These are phyloP conservation scores for Pavo muticus DNA, from an alignment of 2,113 vertebrate species.

Conservation along the genomic window DNA sequence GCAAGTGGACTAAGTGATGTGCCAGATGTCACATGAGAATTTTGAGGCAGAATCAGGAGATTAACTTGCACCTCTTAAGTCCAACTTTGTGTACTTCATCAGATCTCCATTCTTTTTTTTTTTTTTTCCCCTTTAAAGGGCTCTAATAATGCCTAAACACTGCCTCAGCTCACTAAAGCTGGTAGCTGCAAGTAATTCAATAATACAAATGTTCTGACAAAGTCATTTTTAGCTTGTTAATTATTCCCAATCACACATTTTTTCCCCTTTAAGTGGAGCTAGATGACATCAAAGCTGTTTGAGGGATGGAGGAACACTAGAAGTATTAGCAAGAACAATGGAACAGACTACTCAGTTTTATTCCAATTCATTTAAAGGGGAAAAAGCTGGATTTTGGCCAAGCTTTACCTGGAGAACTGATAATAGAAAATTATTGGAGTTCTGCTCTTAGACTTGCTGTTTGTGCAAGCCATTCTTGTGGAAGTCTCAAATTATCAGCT, in stretches of 20 bases:
- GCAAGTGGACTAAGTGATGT: neutral
- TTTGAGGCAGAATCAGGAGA: neutral
- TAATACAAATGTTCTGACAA: slow-evolving; percentile 66
- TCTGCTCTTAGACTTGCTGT: neutral
- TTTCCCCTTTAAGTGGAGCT: slow-evolving; percentile 65
- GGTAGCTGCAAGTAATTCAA: slow-evolving; percentile 67
- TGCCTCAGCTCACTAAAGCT: slow-evolving; percentile 43
- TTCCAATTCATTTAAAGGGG: slow-evolving; percentile 42
- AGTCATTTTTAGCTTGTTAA: slow-evolving; percentile 72
- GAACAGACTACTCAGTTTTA: slow-evolving; percentile 28
- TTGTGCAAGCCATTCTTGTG: neutral
- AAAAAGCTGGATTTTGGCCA: neutral
- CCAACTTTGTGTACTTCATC: neutral
- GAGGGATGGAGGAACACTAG: slow-evolving; percentile 58
- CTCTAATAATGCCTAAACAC: neutral
- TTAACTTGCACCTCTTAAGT: neutral
- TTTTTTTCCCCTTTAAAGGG: slow-evolving; percentile 43
- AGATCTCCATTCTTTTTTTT: neutral
- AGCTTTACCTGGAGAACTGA: neutral
- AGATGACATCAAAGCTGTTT: slow-evolving; percentile 69
- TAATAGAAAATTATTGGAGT: neutral
- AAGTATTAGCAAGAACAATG: slow-evolving; percentile 67
- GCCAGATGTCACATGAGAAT: neutral
- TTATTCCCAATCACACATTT: slow-evolving; percentile 69
- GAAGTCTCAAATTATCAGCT: neutral